phyloP scores from a whole-genome alignment of 2,113 vertebrate species.

The Chlamydotis undulata region DNA sequence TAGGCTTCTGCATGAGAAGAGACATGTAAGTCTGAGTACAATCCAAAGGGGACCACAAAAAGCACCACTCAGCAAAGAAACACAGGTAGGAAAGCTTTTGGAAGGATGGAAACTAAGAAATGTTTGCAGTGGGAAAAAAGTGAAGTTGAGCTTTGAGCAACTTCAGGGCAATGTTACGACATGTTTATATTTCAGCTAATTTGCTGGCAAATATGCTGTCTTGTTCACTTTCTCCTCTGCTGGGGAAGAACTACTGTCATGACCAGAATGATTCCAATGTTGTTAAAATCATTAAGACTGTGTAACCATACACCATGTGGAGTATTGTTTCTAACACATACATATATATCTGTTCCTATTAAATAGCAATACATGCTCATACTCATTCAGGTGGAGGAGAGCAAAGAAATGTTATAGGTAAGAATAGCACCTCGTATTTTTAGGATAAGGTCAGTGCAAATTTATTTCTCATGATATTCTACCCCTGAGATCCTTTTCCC shows the following conservation, averaged over 20 bases:
- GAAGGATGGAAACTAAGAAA: background rate
- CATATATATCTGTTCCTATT: background rate
- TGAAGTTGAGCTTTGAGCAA: background rate
- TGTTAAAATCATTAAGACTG: background rate
- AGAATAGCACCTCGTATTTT: background rate
- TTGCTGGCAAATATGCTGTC: background rate
- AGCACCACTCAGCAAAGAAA: accelerated
- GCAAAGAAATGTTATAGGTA: background rate
- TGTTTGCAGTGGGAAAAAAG: background rate
- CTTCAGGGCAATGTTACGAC: background rate
- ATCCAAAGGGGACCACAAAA: background rate
- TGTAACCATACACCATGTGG: background rate
- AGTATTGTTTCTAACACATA: background rate
- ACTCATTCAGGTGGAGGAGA: background rate
- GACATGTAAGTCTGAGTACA: background rate
- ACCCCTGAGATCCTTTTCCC: background rate
- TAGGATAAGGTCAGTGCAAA: background rate
- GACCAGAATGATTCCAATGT: background rate
- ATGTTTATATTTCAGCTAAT: background rate
- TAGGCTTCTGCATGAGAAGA: background rate
- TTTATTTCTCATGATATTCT: background rate
- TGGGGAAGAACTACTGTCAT: background rate
- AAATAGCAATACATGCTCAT: background rate
- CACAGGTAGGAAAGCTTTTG: background rate
- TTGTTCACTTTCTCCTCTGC: background rate